phyloP scores from a whole-genome alignment of 1,140 invertebrate species.

The Pectinophora gossypiella region DNA sequence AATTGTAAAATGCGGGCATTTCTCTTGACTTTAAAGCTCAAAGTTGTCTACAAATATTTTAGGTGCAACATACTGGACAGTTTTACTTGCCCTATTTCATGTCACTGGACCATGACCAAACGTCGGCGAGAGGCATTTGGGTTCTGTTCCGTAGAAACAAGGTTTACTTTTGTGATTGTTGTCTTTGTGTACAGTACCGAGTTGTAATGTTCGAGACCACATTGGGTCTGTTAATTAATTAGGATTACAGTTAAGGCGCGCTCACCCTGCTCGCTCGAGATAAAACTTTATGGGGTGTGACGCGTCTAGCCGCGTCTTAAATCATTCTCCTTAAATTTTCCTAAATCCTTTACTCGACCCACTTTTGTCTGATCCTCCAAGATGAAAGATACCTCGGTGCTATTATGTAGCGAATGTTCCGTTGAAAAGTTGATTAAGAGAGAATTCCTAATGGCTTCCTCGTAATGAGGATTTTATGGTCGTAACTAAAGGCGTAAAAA shows the following conservation, averaged over 20 bases:
- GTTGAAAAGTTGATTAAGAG: background rate
- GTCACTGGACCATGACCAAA: background rate
- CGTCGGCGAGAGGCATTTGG: background rate
- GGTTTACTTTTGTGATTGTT: background rate
- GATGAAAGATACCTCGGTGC: constrained; percentile 23
- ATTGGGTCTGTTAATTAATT: constrained; percentile 60
- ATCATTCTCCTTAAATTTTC: constrained; percentile 53
- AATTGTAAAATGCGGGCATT: background rate
- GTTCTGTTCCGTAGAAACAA: background rate
- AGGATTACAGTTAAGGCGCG: constrained; percentile 50
- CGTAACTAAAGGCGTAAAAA: background rate
- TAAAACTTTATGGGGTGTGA: constrained; percentile 50
- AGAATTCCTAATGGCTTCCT: background rate
- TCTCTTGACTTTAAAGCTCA: background rate
- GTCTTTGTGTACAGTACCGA: constrained; percentile 17
- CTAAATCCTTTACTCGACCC: constrained; percentile 35
- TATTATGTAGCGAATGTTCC: constrained; percentile 13
- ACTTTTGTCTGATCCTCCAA: constrained; percentile 22
- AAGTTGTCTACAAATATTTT: background rate
- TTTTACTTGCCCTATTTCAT: background rate
- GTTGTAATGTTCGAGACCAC: constrained; percentile 40
- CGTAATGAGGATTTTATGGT: background rate
- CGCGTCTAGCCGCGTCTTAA: constrained; percentile 35
- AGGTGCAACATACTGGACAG: background rate
- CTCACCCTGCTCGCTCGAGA: constrained; percentile 40